Base-by-base conservation (phyloP, 2,113 vertebrate genomes). In the Cryptomyrus ogoouensis region DNA sequence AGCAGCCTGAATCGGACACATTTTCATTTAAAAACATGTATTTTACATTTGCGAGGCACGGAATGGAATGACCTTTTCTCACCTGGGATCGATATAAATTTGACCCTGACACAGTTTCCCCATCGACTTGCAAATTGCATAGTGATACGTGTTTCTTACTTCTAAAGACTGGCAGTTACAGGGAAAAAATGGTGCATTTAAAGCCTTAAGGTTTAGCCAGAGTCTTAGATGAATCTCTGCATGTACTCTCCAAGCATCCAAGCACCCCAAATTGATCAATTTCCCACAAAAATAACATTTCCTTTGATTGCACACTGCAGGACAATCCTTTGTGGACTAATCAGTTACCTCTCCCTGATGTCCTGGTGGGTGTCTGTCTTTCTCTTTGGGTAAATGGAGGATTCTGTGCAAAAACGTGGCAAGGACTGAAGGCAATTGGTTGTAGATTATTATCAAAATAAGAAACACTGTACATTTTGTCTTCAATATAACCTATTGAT, bases 291-390 rank as follows among this genome's bases (percentile, higher is more conserved):
- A 93, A 85, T 91, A 91, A 93, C 90, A 90, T 85, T 83, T 89
- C 31, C 39, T 83, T 88, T 88, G 56, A 89, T 58, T 89, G 88
- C 83, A 87, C 77, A 85, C 62, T 70, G 84, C 47, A 5, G 66
- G 91, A 88, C 58, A 93, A 90, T 91, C 93, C 91, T 90, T 91
- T 56, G 83, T 89, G 89, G 91, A 89, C 91, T 90, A 88, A 93
- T 93, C 92, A 91, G 87, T 92, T 92, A 91, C 91, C 88, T 91
- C 91, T 92, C 39, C n/a, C 62, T 93, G 92, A 92, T 91, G 90
- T 92, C 90, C 88, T 89, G 56, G 89, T 90, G 13, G 52, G 90
- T 89, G 89, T 89, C 88, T 83, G 74, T 83, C 66, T 46, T 31
- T 89, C 24, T 89, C 35, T 4, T 90, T 85, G 70, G 77, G 56